A percentile compares a stretch with the other conserved stretches of the same genome.
Evolutionary conservation across 2,888 invertebrate species (phyloP).

Genomic region (Scrobipalpa atriplicella): DNA sequence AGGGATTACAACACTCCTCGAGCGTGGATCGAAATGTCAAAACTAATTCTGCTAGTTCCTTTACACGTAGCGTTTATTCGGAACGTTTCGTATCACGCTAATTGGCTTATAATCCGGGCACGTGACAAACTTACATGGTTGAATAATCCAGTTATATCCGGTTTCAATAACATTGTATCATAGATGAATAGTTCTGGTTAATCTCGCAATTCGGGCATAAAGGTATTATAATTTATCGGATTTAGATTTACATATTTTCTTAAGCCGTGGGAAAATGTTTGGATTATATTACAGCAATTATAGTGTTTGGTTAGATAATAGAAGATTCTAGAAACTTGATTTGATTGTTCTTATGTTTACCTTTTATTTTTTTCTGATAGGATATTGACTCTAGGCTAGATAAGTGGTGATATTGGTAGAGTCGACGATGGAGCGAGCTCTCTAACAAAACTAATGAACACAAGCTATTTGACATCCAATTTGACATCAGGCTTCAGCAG

Average conservation of each 20-base stretch:
- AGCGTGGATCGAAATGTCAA: not conserved
- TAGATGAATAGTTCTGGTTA: conserved; percentile 10
- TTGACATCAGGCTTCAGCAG: no score
- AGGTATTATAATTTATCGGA: not conserved
- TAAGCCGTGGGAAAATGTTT: not conserved
- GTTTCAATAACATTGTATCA: conserved; percentile 31
- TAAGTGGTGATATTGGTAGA: not conserved
- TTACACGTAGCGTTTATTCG: conserved; percentile 3
- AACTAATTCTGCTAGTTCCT: conserved; percentile 2
- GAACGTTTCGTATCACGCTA: conserved; percentile 53
- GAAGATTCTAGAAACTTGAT: no score
- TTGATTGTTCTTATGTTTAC: not conserved
- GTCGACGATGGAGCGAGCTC: no score
- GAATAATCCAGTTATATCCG: conserved; percentile 46
- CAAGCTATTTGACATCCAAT: no score
- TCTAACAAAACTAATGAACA: no score
- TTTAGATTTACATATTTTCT: not conserved
- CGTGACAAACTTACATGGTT: conserved; percentile 58
- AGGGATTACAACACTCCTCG: not conserved
- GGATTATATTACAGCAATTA: not conserved
- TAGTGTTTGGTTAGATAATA: not conserved
- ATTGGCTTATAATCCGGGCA: conserved; percentile 66
- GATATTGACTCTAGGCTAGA: not conserved
- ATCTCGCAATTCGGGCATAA: not conserved
- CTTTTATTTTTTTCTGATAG: not conserved